Evolutionary conservation across 2,113 vertebrate genomes (phyloP).

Genomic region (Acrocephalus kingi): DNA sequence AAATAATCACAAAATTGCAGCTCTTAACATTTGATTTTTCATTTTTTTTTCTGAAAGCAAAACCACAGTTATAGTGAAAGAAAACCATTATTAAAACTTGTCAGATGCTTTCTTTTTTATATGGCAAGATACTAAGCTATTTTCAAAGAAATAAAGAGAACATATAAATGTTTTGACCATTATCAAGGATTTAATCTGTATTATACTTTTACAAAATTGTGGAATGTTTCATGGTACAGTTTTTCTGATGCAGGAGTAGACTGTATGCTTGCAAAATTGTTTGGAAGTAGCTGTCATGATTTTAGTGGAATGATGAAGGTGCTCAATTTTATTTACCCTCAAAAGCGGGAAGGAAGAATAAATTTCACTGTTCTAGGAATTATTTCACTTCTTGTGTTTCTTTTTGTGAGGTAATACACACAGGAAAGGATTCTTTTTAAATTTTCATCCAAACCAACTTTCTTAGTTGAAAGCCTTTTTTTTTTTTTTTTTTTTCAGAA

Average conservation of each 20-base stretch:
- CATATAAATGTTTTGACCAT: constrained; percentile 62
- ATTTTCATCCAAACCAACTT: not conserved
- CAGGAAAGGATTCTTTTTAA: not conserved
- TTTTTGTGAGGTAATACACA: not conserved
- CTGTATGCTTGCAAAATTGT: constrained; percentile 20
- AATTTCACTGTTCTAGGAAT: not conserved
- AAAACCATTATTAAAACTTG: constrained; percentile 44
- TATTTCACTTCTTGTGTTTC: not conserved
- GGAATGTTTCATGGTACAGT: constrained; percentile 18
- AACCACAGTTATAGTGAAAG: constrained; percentile 60
- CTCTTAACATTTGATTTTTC: constrained; percentile 46
- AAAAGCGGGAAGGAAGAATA: not conserved
- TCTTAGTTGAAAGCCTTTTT: not conserved
- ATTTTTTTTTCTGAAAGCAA: constrained; percentile 20
- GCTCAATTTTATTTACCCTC: not conserved
- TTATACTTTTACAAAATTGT: constrained; percentile 34
- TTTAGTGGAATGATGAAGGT: not conserved
- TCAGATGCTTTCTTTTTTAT: constrained; percentile 55
- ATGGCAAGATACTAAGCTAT: constrained; percentile 8
- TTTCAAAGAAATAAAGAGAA: constrained; percentile 47
- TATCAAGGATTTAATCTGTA: constrained; percentile 9
- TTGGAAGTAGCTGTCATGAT: not conserved
- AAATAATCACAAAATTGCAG: constrained; percentile 62
- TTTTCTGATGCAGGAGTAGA: constrained; percentile 1
- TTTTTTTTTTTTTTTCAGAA: not conserved